A percentile compares a stretch with the other conserved stretches of the same genome.
Evolutionary conservation across 23 tunicate genomes (phyloP).

Genomic region (Styela plicata): DNA sequence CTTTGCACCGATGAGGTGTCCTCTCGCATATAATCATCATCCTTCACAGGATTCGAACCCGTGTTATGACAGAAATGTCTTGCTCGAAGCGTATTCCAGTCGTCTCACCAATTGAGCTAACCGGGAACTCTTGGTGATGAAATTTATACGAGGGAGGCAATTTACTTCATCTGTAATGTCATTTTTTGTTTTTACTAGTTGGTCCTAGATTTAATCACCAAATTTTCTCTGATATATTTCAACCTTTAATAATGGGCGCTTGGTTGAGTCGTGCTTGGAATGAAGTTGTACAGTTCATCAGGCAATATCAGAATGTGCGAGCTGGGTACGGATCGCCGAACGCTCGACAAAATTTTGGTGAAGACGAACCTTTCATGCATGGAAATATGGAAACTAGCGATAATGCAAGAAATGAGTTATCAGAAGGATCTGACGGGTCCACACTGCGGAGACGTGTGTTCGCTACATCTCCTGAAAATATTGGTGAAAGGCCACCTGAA

Average conservation of each 20-base stretch:
- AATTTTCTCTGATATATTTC: background rate
- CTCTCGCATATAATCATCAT: too few relatives aligned
- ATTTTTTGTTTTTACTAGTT: too few relatives aligned
- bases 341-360: background rate
- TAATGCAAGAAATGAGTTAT: background rate
- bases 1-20: too few relatives aligned
- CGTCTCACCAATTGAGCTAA: too few relatives aligned
- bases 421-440: background rate
- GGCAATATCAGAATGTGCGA: background rate
- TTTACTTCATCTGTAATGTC: too few relatives aligned
- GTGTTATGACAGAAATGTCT: too few relatives aligned
- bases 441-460: background rate
- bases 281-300: background rate
- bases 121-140: too few relatives aligned
- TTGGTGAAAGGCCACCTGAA: too few relatives aligned
- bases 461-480: background rate
- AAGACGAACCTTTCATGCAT: background rate
- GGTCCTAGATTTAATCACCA: too few relatives aligned
- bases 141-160: too few relatives aligned
- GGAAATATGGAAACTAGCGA: background rate
- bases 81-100: too few relatives aligned
- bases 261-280: background rate
- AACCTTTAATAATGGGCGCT: background rate
- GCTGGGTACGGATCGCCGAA: background rate
- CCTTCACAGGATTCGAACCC: too few relatives aligned